Evolutionary conservation across 2,113 vertebrate species (phyloP).

Genomic region (Pitta sordida): DNA sequence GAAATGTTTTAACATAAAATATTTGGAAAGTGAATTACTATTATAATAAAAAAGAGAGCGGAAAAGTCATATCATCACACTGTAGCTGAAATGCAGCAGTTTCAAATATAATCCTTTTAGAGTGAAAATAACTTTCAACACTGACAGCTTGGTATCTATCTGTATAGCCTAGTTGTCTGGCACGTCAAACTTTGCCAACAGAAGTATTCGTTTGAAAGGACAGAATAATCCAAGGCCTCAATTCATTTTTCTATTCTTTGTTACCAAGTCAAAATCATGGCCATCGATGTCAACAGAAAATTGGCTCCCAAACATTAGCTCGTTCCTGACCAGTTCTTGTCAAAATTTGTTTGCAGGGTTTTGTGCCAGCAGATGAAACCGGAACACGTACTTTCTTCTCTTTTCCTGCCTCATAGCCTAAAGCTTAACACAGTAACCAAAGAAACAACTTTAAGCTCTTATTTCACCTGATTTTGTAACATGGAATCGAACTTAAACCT

Average conservation of each 20-base stretch:
- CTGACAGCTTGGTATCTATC: neutral
- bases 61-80: neutral
- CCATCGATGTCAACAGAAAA: conserved; percentile 3
- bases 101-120: neutral
- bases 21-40: neutral
- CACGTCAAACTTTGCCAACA: neutral
- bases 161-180: neutral
- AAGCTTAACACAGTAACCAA: neutral
- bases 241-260: neutral
- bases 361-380: neutral
- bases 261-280: conserved; percentile 16
- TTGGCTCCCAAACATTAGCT: neutral
- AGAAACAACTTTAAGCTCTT: neutral
- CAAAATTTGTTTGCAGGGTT: neutral
- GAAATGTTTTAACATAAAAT: neutral
- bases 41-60: too few species aligned
- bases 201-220: neutral
- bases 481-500: neutral
- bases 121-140: neutral
- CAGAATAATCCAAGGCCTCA: neutral
- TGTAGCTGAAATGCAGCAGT: neutral
- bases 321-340: neutral
- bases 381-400: neutral
- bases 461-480: neutral
- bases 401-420: neutral